Evolutionary conservation across 1,140 invertebrate genomes (phyloP).

Genomic region (Agrilus planipennis): DNA sequence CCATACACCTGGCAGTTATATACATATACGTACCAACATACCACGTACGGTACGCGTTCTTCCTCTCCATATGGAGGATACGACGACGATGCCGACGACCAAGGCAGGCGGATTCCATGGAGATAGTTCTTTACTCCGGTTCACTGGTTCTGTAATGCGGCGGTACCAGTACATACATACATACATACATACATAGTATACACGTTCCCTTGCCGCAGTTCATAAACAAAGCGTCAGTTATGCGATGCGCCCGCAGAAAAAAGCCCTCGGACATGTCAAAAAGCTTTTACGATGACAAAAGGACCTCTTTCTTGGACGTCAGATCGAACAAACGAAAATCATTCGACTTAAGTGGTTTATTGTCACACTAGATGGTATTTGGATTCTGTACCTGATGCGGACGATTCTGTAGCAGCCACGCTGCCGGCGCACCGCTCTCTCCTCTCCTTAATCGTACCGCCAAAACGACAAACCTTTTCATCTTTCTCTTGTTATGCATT

Average conservation of each 20-base stretch:
- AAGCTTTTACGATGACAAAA: slow-evolving; percentile 34
- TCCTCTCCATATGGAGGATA: too few relatives aligned
- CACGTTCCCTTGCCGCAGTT: too few relatives aligned
- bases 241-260: slow-evolving; percentile 19
- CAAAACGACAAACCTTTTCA: too few relatives aligned
- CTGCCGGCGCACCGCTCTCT: not conserved
- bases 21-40: too few relatives aligned
- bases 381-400: slow-evolving; percentile 18
- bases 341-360: slow-evolving; percentile 34
- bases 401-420: too few relatives aligned
- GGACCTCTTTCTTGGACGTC: slow-evolving; percentile 28
- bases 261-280: slow-evolving; percentile 31
- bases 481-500: too few relatives aligned
- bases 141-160: slow-evolving; percentile 5
- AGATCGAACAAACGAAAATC: slow-evolving; percentile 28
- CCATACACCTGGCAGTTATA: too few relatives aligned
- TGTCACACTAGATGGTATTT: slow-evolving; percentile 26
- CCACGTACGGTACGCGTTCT: too few relatives aligned
- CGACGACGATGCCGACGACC: too few relatives aligned
- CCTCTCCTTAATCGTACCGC: too few relatives aligned
- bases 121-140: slow-evolving; percentile 4
- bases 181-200: too few relatives aligned
- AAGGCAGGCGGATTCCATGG: not conserved
- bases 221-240: not conserved
- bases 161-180: too few relatives aligned